Evolutionary conservation across 2,888 invertebrate genomes (phyloP), one percentile per base, ranked within the genome.

Genomic region (Caenorhabditis sp.): DNA sequence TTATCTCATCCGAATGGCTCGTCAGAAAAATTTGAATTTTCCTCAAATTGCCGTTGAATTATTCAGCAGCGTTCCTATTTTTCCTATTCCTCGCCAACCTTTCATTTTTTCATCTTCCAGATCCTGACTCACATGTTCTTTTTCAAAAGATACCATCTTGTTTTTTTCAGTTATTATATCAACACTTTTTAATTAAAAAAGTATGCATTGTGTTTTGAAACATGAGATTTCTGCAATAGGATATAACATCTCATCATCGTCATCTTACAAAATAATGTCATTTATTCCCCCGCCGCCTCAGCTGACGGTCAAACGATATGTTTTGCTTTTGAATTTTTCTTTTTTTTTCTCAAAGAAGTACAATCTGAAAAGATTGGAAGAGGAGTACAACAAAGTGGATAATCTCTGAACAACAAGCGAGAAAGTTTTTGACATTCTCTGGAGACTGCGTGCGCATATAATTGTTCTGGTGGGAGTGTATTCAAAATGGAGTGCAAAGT

Each of bases 341-440:
- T 54, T 12, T 26, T 54, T 54, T 24, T 12, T 2, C 31, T 19
- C 6, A n/a, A 59, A 35, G 24, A 41, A 61, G 41, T 61, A 22
- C 41, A 12, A 22, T 54, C 26, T 54, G 24, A 54, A 54, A 61
- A 12, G n/a, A n/a, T n/a, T n/a, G n/a, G n/a, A n/a, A 5, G 28
- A 54, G 41, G 54, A 14, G 19, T 16, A 38, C 35, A 44, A n/a
- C 35, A 22, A 47, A 68, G 58, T 58, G 58, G 47, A 31, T 68
- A 68, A 68, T 76, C 75, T 76, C 35, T 68, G 75, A 76, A 68
- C 68, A 75, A 26, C 75, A 56, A 44, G 22, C 14, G 16, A 47
- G 38, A 38, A 22, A 31, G 7, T 63, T 47, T 73, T 41, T 63
- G 63, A 51, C 73, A 73, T 63, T 73, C 73, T 73, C 73, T 54